Percentiles rank a stretch among this genome's conserved stretches.
phyloP scores from a whole-genome alignment of 2,113 vertebrate species.

The Myrmecophaga tridactyla region DNA sequence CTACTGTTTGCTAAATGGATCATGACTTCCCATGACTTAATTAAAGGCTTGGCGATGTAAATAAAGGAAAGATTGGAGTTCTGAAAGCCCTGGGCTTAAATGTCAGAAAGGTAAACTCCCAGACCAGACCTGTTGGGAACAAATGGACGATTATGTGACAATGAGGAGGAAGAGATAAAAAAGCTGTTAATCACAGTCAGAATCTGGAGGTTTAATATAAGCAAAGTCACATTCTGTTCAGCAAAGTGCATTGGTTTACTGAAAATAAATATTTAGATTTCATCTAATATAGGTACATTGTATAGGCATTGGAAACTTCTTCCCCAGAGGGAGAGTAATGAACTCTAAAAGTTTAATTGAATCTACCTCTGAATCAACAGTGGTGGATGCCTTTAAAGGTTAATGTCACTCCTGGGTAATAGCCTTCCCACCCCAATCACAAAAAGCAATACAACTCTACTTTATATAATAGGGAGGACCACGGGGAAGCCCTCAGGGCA shows the following conservation, averaged over 20 bases:
- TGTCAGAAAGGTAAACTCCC: conserved; percentile 39
- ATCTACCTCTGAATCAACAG: not conserved
- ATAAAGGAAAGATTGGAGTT: conserved; percentile 42
- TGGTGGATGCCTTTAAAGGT: not conserved
- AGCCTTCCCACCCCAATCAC: not conserved
- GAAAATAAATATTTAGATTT: conserved; percentile 39
- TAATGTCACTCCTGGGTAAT: not conserved
- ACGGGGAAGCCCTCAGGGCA: not conserved
- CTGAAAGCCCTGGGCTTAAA: conserved; percentile 28
- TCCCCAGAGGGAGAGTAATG: not conserved
- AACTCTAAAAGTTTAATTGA: not conserved
- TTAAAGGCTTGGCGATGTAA: conserved; percentile 34
- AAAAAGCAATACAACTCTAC: not conserved
- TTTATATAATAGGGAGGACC: not conserved
- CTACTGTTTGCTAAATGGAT: conserved; percentile 11
- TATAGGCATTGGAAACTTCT: not conserved
- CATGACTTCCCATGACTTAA: conserved; percentile 1
- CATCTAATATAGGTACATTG: not conserved
- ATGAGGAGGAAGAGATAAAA: not conserved
- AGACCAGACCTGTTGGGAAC: not conserved
- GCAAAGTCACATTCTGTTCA: conserved; percentile 16
- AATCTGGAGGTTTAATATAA: conserved; percentile 9
- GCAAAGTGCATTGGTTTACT: not conserved
- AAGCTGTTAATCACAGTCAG: not conserved
- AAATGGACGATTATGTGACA: conserved; percentile 12